Evolutionary conservation across 1,140 invertebrate species (phyloP).

Genomic region (Ceratitis capitata): DNA sequence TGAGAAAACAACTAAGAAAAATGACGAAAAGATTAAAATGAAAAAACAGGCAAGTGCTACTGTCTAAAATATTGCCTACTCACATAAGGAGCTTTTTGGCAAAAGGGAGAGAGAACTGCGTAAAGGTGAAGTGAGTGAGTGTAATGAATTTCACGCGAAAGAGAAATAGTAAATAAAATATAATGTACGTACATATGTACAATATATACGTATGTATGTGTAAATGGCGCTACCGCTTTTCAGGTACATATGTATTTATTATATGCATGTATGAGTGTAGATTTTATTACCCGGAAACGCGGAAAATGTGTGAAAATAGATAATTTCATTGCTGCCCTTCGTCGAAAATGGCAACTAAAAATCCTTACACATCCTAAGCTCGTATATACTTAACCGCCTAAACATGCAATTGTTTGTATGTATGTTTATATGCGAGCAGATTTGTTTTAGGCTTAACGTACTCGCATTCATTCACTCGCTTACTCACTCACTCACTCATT

Average conservation of each 20-base stretch:
- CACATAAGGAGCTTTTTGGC: not conserved
- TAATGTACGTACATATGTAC: not conserved
- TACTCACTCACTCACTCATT: not conserved
- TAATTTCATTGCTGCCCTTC: not conserved
- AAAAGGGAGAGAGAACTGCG: not conserved
- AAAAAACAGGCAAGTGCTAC: not conserved
- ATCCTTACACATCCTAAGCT: not conserved
- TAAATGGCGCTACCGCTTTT: too few relatives aligned
- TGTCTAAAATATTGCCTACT: not conserved
- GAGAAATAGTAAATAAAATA: not conserved
- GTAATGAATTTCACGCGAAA: not conserved
- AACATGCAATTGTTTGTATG: not conserved
- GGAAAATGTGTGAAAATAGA: constrained; percentile 26
- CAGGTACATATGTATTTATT: too few relatives aligned
- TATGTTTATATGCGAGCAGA: not conserved
- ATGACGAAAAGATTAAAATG: too few relatives aligned
- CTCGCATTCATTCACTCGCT: constrained; percentile 14
- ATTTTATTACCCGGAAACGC: not conserved
- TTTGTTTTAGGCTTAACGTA: not conserved
- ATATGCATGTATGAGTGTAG: not conserved
- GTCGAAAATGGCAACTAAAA: not conserved
- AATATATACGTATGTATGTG: not conserved
- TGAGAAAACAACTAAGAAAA: not conserved
- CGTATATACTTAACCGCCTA: not conserved
- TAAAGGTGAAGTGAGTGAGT: not conserved